A percentile compares a stretch with the other conserved stretches of the same genome.
Conservation (phyloP, 2,888 invertebrate genomes). For the Tetheella fluctuosa region DNA sequence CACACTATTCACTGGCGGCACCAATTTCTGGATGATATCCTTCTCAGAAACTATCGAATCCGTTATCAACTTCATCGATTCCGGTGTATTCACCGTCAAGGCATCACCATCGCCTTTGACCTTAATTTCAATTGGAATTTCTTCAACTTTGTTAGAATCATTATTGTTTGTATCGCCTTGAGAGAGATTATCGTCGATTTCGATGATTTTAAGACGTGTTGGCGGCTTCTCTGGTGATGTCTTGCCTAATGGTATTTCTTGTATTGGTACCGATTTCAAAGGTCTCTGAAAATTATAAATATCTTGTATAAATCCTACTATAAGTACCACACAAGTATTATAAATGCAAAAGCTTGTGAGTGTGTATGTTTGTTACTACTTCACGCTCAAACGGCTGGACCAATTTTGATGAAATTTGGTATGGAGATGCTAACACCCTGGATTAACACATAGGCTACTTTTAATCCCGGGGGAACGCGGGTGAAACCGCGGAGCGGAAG, state of each 20-base stretch:
- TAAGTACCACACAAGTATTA: no score
- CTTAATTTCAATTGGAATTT: conserved; percentile 20
- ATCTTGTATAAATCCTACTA: neutral
- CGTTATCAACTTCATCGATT: conserved; percentile 53
- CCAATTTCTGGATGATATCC: conserved; percentile 36
- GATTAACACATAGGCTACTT: no score
- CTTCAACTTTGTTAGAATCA: conserved; percentile 40
- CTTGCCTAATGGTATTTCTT: conserved; percentile 70
- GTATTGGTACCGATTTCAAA: conserved; percentile 79
- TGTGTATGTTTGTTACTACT: no score
- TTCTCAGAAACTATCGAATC: conserved; percentile 49
- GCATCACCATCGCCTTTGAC: conserved; percentile 24
- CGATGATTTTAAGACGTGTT: conserved; percentile 59
- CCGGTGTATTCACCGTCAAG: conserved; percentile 40
- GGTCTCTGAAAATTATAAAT: conserved; percentile 74
- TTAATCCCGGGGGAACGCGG: no score
- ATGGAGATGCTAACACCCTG: no score
- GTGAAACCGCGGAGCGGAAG: no score
- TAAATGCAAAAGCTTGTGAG: no score
- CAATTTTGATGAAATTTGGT: no score
- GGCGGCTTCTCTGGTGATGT: conserved; percentile 53
- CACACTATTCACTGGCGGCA: conserved; percentile 85
- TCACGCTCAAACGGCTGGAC: no score
- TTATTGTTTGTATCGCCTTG: conserved; percentile 60
- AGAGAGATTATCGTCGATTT: conserved; percentile 48